Evolutionary conservation across 2,888 invertebrate genomes (phyloP).

Genomic region (Epicampocera succincta): DNA sequence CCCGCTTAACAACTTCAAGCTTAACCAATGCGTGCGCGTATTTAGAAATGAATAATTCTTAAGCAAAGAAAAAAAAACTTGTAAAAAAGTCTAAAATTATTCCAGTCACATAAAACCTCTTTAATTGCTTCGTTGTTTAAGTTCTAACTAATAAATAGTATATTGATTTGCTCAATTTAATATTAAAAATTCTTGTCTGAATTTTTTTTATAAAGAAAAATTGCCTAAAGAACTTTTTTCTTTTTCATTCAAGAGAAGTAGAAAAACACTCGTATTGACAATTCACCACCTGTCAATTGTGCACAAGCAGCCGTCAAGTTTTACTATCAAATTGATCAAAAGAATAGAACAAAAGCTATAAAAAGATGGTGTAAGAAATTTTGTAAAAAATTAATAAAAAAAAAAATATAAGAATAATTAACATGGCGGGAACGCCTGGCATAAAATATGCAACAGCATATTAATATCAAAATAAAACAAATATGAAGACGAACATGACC

Average conservation of each 20-base stretch:
- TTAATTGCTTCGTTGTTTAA: slow-evolving; percentile 64
- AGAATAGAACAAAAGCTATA: slow-evolving; percentile 32
- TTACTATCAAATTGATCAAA: slow-evolving; percentile 53
- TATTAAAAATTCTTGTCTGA: slow-evolving; percentile 52
- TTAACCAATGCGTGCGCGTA: not conserved
- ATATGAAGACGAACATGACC: slow-evolving; percentile 48
- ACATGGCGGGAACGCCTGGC: slow-evolving; percentile 57
- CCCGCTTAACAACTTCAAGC: not conserved
- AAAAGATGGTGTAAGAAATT: slow-evolving; percentile 29
- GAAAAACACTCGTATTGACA: slow-evolving; percentile 40
- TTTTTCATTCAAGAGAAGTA: not conserved
- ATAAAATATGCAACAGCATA: slow-evolving; percentile 57
- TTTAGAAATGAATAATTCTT: slow-evolving; percentile 1
- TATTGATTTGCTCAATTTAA: not conserved
- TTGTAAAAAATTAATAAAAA: slow-evolving; percentile 15
- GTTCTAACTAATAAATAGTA: slow-evolving; percentile 10
- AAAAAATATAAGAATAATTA: slow-evolving; percentile 62
- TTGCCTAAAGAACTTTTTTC: too few species aligned
- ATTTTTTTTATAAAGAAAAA: slow-evolving; percentile 64
- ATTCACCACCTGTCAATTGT: slow-evolving; percentile 65
- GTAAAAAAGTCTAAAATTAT: slow-evolving; percentile 29
- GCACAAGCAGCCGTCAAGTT: slow-evolving; percentile 49
- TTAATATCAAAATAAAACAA: slow-evolving; percentile 46
- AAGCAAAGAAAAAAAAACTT: not conserved
- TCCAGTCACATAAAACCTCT: slow-evolving; percentile 49